Percentiles rank a stretch among this genome's conserved stretches.
Evolutionary conservation across 2,888 invertebrate species (phyloP).

Genomic region (Acrocyrtus sp.): DNA sequence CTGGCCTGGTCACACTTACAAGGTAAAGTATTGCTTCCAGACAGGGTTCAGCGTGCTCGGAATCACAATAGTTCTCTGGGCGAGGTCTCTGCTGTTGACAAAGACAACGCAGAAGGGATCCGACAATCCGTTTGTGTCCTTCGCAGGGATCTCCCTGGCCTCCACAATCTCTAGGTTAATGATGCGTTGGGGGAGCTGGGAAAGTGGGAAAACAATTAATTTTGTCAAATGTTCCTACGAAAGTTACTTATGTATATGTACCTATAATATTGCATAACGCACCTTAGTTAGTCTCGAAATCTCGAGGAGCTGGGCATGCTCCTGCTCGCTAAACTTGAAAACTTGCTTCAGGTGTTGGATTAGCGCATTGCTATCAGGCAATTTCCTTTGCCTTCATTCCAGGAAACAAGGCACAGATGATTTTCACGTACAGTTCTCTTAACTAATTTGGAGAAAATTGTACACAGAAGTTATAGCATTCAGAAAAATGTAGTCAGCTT

Average conservation of each 20-base stretch:
- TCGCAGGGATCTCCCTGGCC: slow-evolving; percentile 43
- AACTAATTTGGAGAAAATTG: slow-evolving; percentile 6
- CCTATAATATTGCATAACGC: background rate
- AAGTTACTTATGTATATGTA: background rate
- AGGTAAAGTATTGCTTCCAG: slow-evolving; percentile 50
- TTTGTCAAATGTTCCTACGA: background rate
- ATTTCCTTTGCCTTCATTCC: slow-evolving; percentile 32
- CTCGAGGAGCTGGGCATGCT: slow-evolving; percentile 32
- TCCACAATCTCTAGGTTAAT: slow-evolving; percentile 51
- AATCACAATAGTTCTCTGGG: slow-evolving; percentile 35
- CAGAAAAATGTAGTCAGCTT: background rate
- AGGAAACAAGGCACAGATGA: slow-evolving; percentile 43
- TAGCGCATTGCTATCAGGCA: slow-evolving; percentile 34
- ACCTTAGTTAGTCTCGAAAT: slow-evolving; percentile 38
- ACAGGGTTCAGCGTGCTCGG: slow-evolving; percentile 35
- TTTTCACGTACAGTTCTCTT: slow-evolving; percentile 45
- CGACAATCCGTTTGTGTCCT: slow-evolving; percentile 45
- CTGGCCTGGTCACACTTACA: too few relatives aligned
- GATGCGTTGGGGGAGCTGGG: slow-evolving; percentile 40
- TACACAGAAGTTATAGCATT: background rate
- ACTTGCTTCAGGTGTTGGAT: slow-evolving; percentile 35
- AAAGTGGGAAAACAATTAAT: too few relatives aligned
- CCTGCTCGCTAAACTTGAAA: slow-evolving; percentile 27
- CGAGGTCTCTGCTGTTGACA: slow-evolving; percentile 38
- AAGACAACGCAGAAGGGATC: slow-evolving; percentile 51